phyloP scores from a whole-genome alignment of 2,888 invertebrate genomes.

The Machimus atricapillus region DNA sequence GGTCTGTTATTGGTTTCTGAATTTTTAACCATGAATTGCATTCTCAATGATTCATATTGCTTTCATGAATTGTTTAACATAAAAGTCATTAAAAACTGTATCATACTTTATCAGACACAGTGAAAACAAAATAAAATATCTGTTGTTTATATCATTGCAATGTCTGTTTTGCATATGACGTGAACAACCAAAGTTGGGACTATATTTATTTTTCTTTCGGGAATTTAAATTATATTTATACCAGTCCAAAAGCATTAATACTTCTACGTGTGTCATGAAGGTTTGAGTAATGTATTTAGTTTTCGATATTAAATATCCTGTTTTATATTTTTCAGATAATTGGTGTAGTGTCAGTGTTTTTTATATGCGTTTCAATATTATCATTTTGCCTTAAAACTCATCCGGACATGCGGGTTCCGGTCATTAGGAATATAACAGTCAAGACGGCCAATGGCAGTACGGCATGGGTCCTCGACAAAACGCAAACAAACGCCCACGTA shows the following conservation, averaged over 20 bases:
- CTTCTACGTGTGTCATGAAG: neutral
- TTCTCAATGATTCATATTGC: neutral
- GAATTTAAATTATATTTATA: neutral
- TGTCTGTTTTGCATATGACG: too few relatives aligned
- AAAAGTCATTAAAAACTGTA: neutral
- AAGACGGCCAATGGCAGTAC: conserved; percentile 76
- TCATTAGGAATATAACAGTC: conserved; percentile 81
- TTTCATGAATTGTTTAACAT: neutral
- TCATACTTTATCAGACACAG: too few relatives aligned
- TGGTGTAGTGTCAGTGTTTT: conserved; percentile 98
- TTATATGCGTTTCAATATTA: conserved; percentile 98
- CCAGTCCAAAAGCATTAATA: neutral
- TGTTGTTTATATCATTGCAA: too few relatives aligned
- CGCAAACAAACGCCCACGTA: conserved; percentile 93
- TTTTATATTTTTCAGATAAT: conserved; percentile 79
- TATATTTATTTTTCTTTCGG: neutral
- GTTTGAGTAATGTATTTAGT: neutral
- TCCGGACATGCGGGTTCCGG: conserved; percentile 95
- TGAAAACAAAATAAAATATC: too few relatives aligned
- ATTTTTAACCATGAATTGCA: neutral
- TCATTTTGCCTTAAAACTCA: conserved; percentile 99
- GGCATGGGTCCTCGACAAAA: conserved; percentile 86
- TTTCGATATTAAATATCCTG: neutral
- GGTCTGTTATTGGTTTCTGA: neutral
- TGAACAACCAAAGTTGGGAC: too few relatives aligned